Evolutionary conservation across 2,113 vertebrate genomes (phyloP), one percentile per base, ranked within the genome.

Genomic region (Chaetodon trifascialis): DNA sequence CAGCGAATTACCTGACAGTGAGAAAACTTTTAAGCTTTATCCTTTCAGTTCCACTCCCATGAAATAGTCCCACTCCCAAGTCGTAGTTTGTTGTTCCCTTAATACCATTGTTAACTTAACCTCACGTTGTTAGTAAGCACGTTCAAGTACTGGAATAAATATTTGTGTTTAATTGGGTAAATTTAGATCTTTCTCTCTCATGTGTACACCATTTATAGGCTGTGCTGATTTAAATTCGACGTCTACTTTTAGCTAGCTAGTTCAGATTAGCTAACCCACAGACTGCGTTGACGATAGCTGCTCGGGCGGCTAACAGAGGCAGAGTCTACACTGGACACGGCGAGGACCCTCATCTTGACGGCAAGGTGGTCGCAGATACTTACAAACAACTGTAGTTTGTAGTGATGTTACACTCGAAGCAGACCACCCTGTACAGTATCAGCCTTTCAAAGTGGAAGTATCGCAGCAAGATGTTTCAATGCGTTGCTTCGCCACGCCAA

Each of bases 291-390:
- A 5, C 1, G 51, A 11, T 73, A 84, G 83, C 85, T 25, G 47
- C 25, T 46, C 59, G 64, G 47, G 42, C 15, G 21, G 79, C 83
- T 77, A 84, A 19, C 65, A 65, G 7, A 25, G 56, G 23, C 40
- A 38, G 15, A 83, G 68, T 85, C 80, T n/a, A 85, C 62, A 63
- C 62, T 84, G 47, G 63, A 64, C 10, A 34, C 47, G 52, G 11
- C 44, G 11, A 44, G 11, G 40, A 19, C 25, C 2, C 11, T 19
- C 4, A 8, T 11, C 12, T 9, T 30, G 6, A 36, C 10, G 11
- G 11, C 0, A 49, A 34, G 2, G 17, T 14, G 54, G 2, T 0
- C 3, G 1, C 34, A 46, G 21, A 76, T 84, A 92, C 88, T 88
- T 77, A 89, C 84, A 66, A 55, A 51, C 44, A 0, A 5, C 52